A percentile compares a stretch with the other conserved stretches of the same genome.
Evolutionary conservation across 2,113 vertebrate genomes (phyloP).

Genomic region (Atractosteus spatula): DNA sequence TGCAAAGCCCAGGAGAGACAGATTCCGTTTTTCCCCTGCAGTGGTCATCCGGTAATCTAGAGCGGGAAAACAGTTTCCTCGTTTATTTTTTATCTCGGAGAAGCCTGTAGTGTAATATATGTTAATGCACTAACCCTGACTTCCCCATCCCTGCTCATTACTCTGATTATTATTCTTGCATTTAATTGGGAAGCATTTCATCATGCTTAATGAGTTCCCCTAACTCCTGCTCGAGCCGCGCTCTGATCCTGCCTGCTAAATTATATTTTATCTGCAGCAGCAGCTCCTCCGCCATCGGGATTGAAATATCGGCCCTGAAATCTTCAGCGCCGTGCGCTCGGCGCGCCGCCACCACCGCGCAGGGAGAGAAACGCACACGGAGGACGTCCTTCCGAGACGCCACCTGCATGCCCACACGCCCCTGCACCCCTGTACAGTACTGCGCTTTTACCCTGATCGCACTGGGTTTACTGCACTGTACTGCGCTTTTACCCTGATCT

Average conservation of each 20-base stretch:
- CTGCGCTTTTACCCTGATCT: too few species aligned
- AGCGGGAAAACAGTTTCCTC: too few species aligned
- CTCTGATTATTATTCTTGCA: constrained; percentile 10
- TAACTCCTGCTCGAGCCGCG: neutral
- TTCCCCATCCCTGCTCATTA: constrained; percentile 6
- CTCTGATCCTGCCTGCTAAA: constrained; percentile 9
- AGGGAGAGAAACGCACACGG: neutral
- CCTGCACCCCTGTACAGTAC: neutral
- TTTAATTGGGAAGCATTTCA: constrained; percentile 26
- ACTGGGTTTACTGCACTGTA: too few species aligned
- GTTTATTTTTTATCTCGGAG: neutral
- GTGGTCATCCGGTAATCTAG: constrained; percentile 14
- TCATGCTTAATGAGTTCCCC: constrained; percentile 22
- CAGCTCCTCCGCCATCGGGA: neutral
- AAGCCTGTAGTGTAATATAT: neutral
- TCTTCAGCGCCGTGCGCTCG: neutral
- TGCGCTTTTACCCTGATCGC: too few species aligned
- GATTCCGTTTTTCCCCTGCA: neutral
- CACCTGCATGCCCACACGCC: neutral
- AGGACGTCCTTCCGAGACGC: too few species aligned
- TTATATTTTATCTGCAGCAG: constrained; percentile 13
- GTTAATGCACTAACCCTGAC: neutral
- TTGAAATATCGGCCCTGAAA: neutral
- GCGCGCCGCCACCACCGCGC: neutral
- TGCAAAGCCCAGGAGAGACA: too few species aligned